Conservation (phyloP, 2,888 invertebrate species). For the Phytoseiulus persimilis region DNA sequence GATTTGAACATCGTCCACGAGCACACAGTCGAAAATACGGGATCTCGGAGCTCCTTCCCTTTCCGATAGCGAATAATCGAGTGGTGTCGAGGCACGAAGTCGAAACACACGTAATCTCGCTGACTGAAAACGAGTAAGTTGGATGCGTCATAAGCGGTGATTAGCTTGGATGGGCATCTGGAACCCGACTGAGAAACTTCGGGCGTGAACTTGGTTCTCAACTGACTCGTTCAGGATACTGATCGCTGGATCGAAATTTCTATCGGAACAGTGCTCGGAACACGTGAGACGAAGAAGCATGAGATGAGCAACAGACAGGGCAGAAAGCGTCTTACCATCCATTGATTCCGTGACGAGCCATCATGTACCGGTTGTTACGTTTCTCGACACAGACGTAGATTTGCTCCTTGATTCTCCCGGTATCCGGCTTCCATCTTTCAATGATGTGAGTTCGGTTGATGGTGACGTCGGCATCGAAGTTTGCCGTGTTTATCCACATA, state of each 20-base stretch:
- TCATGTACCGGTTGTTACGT: conserved; percentile 74
- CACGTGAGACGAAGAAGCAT: background rate
- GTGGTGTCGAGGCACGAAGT: conserved; percentile 89
- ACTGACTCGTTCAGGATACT: no score
- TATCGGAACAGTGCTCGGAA: no score
- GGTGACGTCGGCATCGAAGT: conserved; percentile 83
- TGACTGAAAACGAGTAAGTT: conserved; percentile 59
- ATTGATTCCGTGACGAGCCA: conserved; percentile 90
- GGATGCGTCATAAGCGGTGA: background rate
- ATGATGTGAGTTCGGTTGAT: conserved; percentile 94
- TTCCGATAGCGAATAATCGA: conserved; percentile 75
- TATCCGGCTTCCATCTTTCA: conserved; percentile 88
- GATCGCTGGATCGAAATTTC: no score
- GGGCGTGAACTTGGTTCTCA: no score
- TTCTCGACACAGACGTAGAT: conserved; percentile 90
- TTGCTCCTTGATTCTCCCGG: conserved; percentile 66
- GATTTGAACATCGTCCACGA: conserved; percentile 88
- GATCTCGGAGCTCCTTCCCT: conserved; percentile 48
- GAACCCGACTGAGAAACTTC: no score
- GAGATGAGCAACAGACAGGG: background rate
- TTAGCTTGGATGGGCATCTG: no score
- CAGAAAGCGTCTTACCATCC: conserved; percentile 61
- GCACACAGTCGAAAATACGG: conserved; percentile 73
- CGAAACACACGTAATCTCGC: conserved; percentile 93
- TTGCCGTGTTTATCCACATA: conserved; percentile 93